These are phyloP conservation scores for Hyperoplus lanceolatus DNA, from an alignment of 2,797 vertebrate genomes.

Conservation along the genomic window DNA sequence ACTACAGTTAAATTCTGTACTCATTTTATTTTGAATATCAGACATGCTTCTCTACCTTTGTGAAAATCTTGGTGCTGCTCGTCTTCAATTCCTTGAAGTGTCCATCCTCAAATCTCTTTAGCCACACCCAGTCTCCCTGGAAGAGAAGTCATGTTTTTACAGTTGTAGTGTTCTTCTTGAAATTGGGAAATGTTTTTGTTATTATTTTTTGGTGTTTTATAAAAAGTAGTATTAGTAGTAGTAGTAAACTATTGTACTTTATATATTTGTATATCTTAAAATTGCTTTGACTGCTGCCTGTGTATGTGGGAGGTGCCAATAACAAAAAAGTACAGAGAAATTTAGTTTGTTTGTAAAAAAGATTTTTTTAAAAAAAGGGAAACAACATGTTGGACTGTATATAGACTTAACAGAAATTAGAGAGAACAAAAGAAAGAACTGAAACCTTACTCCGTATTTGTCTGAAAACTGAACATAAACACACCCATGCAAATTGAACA, in stretches of 20 bases:
- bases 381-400: not conserved
- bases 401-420: not conserved
- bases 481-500: not conserved
- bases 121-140: conserved; percentile 95
- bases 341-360: not conserved
- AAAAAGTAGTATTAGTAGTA: no score
- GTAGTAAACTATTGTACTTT: not conserved
- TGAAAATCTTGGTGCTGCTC: conserved; percentile 88
- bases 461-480: not conserved
- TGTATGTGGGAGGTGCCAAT: not conserved
- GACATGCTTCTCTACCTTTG: conserved; percentile 85
- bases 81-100: conserved; percentile 85
- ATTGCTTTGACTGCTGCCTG: not conserved
- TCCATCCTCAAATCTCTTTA: conserved; percentile 90
- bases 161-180: not conserved
- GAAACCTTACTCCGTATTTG: not conserved
- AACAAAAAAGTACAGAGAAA: not conserved
- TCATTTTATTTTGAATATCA: not conserved
- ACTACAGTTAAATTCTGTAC: not conserved
- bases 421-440: not conserved
- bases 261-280: no score
- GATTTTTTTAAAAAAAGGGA: not conserved
- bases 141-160: conserved; percentile 13
- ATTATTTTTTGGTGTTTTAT: no score
- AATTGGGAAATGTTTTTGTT: no score